phyloP scores from a whole-genome alignment of 2,113 vertebrate species.

The Hiodon alosoides region DNA sequence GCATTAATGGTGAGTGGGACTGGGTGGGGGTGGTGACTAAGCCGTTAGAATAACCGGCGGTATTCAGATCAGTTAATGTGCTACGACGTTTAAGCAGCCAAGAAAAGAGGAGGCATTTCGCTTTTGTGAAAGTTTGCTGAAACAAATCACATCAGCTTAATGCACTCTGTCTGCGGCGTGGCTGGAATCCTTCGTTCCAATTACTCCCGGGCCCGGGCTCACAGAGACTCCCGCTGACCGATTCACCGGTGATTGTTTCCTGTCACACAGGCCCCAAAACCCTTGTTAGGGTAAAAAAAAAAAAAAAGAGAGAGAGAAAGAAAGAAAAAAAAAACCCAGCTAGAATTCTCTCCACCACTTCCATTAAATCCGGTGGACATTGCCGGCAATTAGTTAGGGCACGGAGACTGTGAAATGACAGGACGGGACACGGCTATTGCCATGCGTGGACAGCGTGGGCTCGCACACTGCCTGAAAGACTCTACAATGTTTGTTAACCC shows the following conservation, averaged over 20 bases:
- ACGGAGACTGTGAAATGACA: conserved; percentile 81
- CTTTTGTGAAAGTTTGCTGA: conserved; percentile 79
- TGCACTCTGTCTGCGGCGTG: conserved; percentile 74
- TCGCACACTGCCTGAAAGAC: conserved; percentile 81
- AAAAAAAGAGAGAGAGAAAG: conserved; percentile 26
- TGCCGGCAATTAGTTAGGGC: conserved; percentile 94
- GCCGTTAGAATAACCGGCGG: conserved; percentile 29
- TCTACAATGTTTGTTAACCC: conserved; percentile 98
- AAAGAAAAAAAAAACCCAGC: conserved; percentile 67
- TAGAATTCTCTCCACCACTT: conserved; percentile 60
- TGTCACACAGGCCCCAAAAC: conserved; percentile 74
- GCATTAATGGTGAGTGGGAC: conserved; percentile 36
- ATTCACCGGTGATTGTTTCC: conserved; percentile 90
- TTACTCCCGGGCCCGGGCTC: conserved; percentile 87
- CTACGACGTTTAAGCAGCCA: conserved; percentile 50
- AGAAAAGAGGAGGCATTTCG: conserved; percentile 52
- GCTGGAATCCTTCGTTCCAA: conserved; percentile 80
- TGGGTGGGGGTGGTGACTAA: conserved; percentile 24
- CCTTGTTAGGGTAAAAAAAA: conserved; percentile 74
- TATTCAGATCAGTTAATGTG: conserved; percentile 32
- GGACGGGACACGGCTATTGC: conserved; percentile 82
- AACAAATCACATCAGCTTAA: conserved; percentile 83
- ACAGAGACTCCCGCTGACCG: conserved; percentile 86
- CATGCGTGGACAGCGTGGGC: conserved; percentile 72
- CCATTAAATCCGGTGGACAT: conserved; percentile 79